phyloP scores from a whole-genome alignment of 2,888 invertebrate genomes.

The Cordilura impudica region DNA sequence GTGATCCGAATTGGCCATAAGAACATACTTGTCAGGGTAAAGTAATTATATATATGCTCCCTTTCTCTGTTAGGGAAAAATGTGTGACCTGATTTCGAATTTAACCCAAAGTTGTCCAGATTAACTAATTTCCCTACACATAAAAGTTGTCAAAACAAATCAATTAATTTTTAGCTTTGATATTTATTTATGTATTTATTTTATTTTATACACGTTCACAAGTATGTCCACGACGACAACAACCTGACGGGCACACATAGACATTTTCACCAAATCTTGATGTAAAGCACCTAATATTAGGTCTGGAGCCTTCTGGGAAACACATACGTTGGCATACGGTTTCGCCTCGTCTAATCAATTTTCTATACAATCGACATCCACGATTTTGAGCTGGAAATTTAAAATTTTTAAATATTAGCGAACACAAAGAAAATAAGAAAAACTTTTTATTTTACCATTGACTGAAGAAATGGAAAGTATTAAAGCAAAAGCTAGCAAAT shows the following conservation, averaged over 20 bases:
- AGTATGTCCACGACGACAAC: constrained; percentile 17
- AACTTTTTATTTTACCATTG: constrained; percentile 12
- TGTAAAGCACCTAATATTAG: constrained; percentile 13
- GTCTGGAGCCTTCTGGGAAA: neutral
- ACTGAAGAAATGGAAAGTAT: neutral
- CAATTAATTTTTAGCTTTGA: too few relatives aligned
- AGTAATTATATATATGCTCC: too few relatives aligned
- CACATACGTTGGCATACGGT: constrained; percentile 42
- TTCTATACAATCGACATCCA: constrained; percentile 5
- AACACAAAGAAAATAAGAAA: neutral
- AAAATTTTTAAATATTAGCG: neutral
- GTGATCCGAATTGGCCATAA: too few relatives aligned
- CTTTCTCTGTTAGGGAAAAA: too few relatives aligned
- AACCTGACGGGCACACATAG: constrained; percentile 6
- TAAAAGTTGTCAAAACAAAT: too few relatives aligned
- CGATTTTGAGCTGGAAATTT: constrained; percentile 14
- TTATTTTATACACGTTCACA: neutral
- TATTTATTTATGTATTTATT: too few relatives aligned
- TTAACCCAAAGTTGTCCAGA: too few relatives aligned
- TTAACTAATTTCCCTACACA: too few relatives aligned
- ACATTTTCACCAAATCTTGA: neutral
- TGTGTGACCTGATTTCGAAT: too few relatives aligned
- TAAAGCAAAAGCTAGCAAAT: constrained; percentile 9
- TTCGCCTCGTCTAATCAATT: neutral
- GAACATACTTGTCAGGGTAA: too few relatives aligned